Evolutionary conservation across 2,113 vertebrate genomes (phyloP).

Genomic region (Hyperoodon ampullatus): DNA sequence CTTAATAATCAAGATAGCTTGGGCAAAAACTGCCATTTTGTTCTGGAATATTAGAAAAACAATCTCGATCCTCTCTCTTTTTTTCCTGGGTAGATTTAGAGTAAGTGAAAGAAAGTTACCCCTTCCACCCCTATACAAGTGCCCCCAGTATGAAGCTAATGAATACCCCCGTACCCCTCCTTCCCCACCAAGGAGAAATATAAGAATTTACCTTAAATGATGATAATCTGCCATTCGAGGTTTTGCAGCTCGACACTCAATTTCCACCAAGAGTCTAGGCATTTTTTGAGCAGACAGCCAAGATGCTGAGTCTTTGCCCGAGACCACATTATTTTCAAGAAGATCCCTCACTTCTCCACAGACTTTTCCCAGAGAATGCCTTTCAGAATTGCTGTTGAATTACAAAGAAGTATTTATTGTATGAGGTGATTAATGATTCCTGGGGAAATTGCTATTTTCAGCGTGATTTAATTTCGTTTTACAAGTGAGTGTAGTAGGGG

Average conservation of each 20-base stretch:
- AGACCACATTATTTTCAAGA: slow-evolving; percentile 86
- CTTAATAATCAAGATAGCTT: slow-evolving; percentile 47
- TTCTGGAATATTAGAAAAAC: slow-evolving; percentile 37
- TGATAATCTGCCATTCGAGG: slow-evolving; percentile 83
- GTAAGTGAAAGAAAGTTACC: slow-evolving; percentile 32
- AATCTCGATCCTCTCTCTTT: background rate
- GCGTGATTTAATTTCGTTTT: slow-evolving; percentile 87
- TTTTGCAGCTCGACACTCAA: slow-evolving; percentile 79
- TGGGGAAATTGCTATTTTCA: slow-evolving; percentile 90
- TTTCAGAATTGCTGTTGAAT: slow-evolving; percentile 91
- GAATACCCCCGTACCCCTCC: background rate
- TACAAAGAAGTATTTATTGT: slow-evolving; percentile 93
- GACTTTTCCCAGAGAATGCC: slow-evolving; percentile 90
- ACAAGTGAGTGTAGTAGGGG: slow-evolving; percentile 79
- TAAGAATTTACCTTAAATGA: slow-evolving; percentile 86
- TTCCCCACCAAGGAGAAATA: slow-evolving; percentile 53
- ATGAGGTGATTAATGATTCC: slow-evolving; percentile 91
- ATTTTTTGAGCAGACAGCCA: slow-evolving; percentile 85
- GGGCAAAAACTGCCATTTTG: slow-evolving; percentile 9
- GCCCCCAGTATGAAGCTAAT: background rate
- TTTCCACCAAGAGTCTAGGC: slow-evolving; percentile 81
- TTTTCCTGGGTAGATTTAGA: slow-evolving; percentile 11
- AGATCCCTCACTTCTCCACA: slow-evolving; percentile 87
- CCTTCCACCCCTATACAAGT: background rate
- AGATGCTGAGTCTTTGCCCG: slow-evolving; percentile 84